Evolutionary conservation across 2,797 vertebrate species (phyloP).

Genomic region (Sebastes wilsoni): DNA sequence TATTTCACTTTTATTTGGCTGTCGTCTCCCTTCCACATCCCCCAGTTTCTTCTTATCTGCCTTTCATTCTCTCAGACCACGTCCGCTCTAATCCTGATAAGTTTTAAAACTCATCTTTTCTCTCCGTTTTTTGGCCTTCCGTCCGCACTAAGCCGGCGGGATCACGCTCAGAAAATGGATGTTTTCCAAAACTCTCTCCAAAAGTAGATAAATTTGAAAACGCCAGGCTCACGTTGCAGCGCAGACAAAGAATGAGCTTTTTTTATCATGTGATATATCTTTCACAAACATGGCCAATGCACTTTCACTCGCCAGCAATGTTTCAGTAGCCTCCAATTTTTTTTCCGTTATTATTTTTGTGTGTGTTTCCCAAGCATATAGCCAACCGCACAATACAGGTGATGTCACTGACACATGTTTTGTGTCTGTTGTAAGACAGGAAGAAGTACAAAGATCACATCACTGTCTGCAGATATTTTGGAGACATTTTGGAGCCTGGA

Average conservation of each 20-base stretch:
- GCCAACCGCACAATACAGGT: slow-evolving; percentile 24
- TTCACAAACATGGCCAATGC: slow-evolving; percentile 49
- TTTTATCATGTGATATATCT: slow-evolving; percentile 65
- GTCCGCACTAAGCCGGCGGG: slow-evolving; percentile 21
- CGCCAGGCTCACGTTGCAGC: slow-evolving; percentile 34
- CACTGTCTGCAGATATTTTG: neutral
- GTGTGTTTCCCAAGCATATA: neutral
- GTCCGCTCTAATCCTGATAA: slow-evolving; percentile 48
- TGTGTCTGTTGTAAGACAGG: slow-evolving; percentile 13
- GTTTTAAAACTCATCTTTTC: slow-evolving; percentile 40
- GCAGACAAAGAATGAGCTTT: slow-evolving; percentile 41
- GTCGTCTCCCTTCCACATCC: slow-evolving; percentile 15
- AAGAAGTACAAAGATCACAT: neutral
- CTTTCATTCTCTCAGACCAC: slow-evolving; percentile 29
- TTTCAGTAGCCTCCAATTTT: slow-evolving; percentile 30
- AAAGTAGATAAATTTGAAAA: slow-evolving; percentile 55
- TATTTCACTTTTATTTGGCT: slow-evolving; percentile 59
- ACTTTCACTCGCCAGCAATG: slow-evolving; percentile 46
- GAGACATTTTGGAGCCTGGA: neutral
- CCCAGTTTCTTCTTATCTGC: slow-evolving; percentile 26
- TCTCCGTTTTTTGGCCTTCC: slow-evolving; percentile 12
- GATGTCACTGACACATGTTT: slow-evolving; percentile 30
- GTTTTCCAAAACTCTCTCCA: slow-evolving; percentile 52
- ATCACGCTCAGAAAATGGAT: slow-evolving; percentile 38
- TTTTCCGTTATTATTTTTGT: neutral